Conservation (phyloP, 2,113 vertebrate genomes). For the Solenodon paradoxus region DNA sequence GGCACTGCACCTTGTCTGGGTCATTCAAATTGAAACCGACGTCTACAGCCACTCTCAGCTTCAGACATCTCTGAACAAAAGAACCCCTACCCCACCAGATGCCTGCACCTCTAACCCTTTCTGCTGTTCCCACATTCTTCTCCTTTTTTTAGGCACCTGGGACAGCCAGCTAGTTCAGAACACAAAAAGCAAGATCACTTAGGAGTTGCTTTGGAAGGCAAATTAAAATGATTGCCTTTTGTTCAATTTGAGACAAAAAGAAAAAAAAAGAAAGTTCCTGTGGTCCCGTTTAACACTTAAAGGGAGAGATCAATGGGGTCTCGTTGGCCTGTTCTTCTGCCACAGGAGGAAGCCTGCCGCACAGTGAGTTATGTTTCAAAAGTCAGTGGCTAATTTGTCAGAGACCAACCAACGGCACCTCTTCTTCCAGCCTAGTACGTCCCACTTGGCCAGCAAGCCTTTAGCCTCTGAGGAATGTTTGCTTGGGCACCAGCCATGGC, state of each 20-base stretch:
- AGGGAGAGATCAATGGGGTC: background rate
- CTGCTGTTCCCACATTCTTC: background rate
- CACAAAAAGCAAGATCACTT: background rate
- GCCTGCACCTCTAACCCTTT: background rate
- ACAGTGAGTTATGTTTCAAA: background rate
- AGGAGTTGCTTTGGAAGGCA: background rate
- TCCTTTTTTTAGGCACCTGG: background rate
- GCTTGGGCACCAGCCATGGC: constrained; percentile 44
- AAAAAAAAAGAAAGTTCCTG: background rate
- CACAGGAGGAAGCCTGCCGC: background rate
- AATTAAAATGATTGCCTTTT: background rate
- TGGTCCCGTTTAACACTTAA: background rate
- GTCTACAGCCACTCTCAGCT: background rate
- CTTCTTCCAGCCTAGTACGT: rapidly evolving
- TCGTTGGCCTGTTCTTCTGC: background rate
- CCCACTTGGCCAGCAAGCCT: background rate
- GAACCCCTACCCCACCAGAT: background rate
- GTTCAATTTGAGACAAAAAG: background rate
- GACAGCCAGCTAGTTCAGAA: background rate
- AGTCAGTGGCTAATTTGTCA: background rate
- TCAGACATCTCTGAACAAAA: constrained; percentile 3
- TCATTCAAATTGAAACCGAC: constrained; percentile 39
- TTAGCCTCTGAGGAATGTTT: constrained; percentile 42
- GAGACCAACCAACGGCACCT: background rate
- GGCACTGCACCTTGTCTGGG: background rate